A percentile compares a stretch with the other conserved stretches of the same genome.
These are phyloP conservation scores for Perccottus glenii DNA, from an alignment of 2,113 vertebrate genomes.

Conservation along the genomic window DNA sequence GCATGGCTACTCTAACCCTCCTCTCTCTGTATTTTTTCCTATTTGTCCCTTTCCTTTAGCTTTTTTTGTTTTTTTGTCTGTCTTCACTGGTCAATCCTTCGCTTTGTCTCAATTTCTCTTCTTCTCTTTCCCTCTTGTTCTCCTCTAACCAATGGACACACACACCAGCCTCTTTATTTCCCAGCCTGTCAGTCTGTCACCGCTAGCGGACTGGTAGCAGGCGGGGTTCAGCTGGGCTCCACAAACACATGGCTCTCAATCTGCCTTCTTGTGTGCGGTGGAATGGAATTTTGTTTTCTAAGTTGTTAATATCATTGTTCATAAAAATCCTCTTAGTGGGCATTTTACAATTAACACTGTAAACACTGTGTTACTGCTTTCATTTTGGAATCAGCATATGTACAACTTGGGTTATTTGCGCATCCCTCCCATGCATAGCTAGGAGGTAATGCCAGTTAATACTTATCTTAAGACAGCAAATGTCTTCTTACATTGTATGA, in stretches of 20 bases:
- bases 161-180: constrained; percentile 50
- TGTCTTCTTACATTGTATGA: constrained; percentile 8
- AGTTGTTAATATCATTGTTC: constrained; percentile 13
- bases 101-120: constrained; percentile 48
- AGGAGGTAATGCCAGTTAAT: too few relatives aligned
- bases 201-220: constrained; percentile 66
- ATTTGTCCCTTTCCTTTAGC: constrained; percentile 6
- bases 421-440: too few relatives aligned
- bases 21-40: constrained; percentile 27
- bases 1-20: constrained; percentile 38
- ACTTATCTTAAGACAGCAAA: background rate
- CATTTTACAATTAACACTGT: background rate
- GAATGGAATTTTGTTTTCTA: constrained; percentile 51
- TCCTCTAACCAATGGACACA: constrained; percentile 18
- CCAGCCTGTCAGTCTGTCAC: constrained; percentile 65
- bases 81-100: constrained; percentile 39
- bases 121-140: constrained; percentile 30
- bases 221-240: constrained; percentile 66
- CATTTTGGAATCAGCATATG: too few relatives aligned
- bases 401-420: background rate
- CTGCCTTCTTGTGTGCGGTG: constrained; percentile 63
- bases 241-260: constrained; percentile 69
- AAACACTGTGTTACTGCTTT: too few relatives aligned
- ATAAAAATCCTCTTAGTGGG: constrained; percentile 10
- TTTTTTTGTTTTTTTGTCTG: constrained; percentile 32